Evolutionary conservation across 2,888 invertebrate species (phyloP), one percentile per base, ranked within the genome.

Genomic region (Sinelater perroti): DNA sequence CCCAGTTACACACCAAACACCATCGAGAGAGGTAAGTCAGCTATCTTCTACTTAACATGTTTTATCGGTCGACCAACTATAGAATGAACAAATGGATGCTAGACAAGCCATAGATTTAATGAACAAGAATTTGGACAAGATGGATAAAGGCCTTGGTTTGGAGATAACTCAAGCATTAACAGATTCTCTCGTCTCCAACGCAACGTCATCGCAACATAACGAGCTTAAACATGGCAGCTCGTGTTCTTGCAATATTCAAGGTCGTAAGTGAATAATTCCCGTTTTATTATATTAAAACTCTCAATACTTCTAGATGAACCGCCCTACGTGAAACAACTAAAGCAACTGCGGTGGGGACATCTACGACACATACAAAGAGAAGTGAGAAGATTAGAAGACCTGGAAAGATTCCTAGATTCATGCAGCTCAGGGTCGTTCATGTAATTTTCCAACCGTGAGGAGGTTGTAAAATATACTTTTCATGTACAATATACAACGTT

Each of bases 291-390:
- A 24, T 24, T 7, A 24, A 24, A 24, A 24, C n/a, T n/a, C n/a
- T n/a, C n/a, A n/a, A n/a, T n/a, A n/a, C n/a, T n/a, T n/a, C n/a
- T 20, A 56, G 69, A 70, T n/a, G 75, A 74, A 21, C 71, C 73
- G 0, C 55, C 71, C 6, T 79, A 74, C 56, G 72, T 80, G 14
- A 79, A 77, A 60, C 78, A 79, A 56, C 62, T 81, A 53, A 78
- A 77, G 55, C 73, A 76, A 44, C 67, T 79, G 26, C 72, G 81
- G n/a, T 80, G 78, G 79, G 74, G 77, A 7, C 79, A 80, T 56
- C 67, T 81, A 61, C 76, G 76, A 52, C 79, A 79, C 61, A 81
- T 81, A 53, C 79, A 80, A 62, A 71, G 75, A 2, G 79, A 79
- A 67, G 73, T 79, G n/a, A 70, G 71, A 30, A 71, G 78, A 44